Evolutionary conservation across 2,797 vertebrate genomes (phyloP).

Genomic region (Neoniphon sammara): DNA sequence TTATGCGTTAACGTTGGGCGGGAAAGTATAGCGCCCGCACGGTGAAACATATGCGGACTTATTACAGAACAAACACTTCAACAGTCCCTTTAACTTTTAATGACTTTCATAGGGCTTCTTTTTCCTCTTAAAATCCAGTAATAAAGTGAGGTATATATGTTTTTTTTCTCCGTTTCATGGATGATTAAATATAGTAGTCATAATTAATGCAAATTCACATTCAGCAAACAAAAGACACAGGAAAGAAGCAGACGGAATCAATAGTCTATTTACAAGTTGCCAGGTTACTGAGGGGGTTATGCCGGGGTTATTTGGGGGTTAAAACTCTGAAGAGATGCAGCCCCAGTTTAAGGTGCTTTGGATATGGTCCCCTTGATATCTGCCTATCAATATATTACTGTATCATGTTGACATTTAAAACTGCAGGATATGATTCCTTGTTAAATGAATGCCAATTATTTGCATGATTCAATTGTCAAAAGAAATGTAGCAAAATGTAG

Average conservation of each 20-base stretch:
- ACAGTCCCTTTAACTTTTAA: conserved; percentile 89
- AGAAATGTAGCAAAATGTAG: neutral
- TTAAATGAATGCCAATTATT: conserved; percentile 12
- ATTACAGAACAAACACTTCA: conserved; percentile 54
- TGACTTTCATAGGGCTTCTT: conserved; percentile 71
- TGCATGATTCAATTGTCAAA: neutral
- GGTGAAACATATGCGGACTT: conserved; percentile 28
- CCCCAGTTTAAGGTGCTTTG: conserved; percentile 71
- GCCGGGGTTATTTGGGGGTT: conserved; percentile 86
- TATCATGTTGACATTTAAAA: neutral
- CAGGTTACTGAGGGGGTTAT: conserved; percentile 89
- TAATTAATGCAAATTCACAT: conserved; percentile 75
- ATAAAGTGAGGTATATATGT: conserved; percentile 25
- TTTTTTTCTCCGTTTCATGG: conserved; percentile 49
- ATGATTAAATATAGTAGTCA: conserved; percentile 48
- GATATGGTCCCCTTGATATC: conserved; percentile 48
- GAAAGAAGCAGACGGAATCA: conserved; percentile 73
- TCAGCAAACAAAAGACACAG: conserved; percentile 82
- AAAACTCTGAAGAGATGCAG: conserved; percentile 86
- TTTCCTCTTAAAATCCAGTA: conserved; percentile 52
- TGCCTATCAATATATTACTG: conserved; percentile 9
- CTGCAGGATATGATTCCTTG: neutral
- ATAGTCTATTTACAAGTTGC: conserved; percentile 77
- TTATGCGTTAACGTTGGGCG: conserved; percentile 29
- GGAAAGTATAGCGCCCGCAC: conserved; percentile 29